Percentiles rank a stretch among this genome's conserved stretches.
These are phyloP conservation scores for Heliconius hermathena DNA, from an alignment of 1,140 invertebrate genomes.

Conservation along the genomic window DNA sequence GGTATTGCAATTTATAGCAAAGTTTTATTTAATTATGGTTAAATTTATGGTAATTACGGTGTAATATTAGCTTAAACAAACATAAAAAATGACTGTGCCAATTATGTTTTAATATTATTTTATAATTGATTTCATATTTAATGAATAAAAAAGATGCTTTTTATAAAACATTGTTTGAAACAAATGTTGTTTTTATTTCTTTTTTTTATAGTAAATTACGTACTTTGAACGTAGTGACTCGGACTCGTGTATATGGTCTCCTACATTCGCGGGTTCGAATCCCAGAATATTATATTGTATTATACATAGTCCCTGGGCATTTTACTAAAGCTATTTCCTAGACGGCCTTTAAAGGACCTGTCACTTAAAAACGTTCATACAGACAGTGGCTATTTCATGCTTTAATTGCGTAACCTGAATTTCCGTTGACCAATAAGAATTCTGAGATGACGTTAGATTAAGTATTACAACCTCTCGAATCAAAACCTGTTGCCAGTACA, in stretches of 20 bases:
- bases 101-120: neutral
- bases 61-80: neutral
- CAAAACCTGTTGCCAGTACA: conserved; percentile 20
- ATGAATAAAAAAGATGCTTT: neutral
- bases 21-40: conserved; percentile 1
- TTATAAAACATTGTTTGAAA: too few species aligned
- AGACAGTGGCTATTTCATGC: conserved; percentile 50
- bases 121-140: neutral
- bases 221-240: too few species aligned
- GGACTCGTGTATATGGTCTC: too few species aligned
- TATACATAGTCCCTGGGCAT: neutral
- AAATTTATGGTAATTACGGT: neutral
- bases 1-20: neutral
- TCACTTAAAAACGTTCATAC: conserved; percentile 47
- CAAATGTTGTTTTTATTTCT: too few species aligned
- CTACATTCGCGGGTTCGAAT: neutral
- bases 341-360: conserved; percentile 32
- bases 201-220: too few species aligned
- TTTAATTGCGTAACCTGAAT: conserved; percentile 61
- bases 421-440: conserved; percentile 53
- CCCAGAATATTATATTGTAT: neutral
- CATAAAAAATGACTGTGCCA: neutral
- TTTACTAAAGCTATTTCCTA: conserved; percentile 23
- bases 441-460: conserved; percentile 50
- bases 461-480: conserved; percentile 42